Percentiles rank a stretch among this genome's conserved stretches.
Evolutionary conservation across 2,113 vertebrate species (phyloP).

Genomic region (Tiliqua scincoides): DNA sequence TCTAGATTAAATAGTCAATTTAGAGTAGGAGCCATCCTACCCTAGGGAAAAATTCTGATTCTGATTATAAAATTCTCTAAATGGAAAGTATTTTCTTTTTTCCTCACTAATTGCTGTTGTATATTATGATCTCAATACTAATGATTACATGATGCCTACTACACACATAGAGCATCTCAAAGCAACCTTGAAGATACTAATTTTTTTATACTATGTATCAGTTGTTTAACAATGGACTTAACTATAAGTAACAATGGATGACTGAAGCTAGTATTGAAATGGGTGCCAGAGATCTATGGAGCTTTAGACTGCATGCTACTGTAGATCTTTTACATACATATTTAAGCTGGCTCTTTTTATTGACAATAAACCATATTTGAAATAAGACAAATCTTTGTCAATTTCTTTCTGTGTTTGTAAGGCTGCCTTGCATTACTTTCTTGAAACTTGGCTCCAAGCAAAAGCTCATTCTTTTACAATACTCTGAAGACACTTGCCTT

Average conservation of each 20-base stretch:
- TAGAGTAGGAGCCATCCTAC: background rate
- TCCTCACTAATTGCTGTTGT: background rate
- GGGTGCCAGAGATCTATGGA: slow-evolving; percentile 47
- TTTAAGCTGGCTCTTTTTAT: slow-evolving; percentile 52
- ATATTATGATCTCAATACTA: background rate
- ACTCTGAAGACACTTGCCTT: background rate
- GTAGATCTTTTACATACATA: slow-evolving; percentile 54
- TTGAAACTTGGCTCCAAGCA: background rate
- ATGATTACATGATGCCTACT: background rate
- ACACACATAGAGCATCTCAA: slow-evolving; percentile 39
- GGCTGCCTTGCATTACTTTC: background rate
- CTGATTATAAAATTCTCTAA: background rate
- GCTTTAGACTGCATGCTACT: slow-evolving; percentile 35
- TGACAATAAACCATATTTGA: slow-evolving; percentile 66
- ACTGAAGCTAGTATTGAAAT: slow-evolving; percentile 54
- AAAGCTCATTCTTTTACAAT: background rate
- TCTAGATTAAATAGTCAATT: background rate
- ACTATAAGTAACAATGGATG: slow-evolving; percentile 21
- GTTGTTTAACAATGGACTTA: background rate
- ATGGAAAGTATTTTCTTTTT: background rate
- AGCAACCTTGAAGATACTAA: slow-evolving; percentile 35
- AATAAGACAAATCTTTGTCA: background rate
- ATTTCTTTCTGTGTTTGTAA: background rate
- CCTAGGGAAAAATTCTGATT: background rate
- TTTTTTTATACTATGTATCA: background rate